These are phyloP conservation scores for Cheumatopsyche charites DNA, from an alignment of 1,140 invertebrate genomes.

Conservation along the genomic window DNA sequence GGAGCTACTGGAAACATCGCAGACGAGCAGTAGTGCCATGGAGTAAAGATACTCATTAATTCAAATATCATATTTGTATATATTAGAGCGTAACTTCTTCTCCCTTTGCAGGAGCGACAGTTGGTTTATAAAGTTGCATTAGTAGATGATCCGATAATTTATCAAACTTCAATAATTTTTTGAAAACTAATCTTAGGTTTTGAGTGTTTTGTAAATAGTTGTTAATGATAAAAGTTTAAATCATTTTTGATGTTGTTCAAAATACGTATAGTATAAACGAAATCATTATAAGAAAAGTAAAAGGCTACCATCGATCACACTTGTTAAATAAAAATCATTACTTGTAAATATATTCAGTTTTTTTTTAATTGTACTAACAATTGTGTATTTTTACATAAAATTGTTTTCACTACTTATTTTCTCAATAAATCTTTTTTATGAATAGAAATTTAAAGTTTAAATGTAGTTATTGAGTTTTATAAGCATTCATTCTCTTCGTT, in stretches of 20 bases:
- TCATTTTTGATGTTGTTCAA: conserved; percentile 43
- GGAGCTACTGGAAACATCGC: conserved; percentile 39
- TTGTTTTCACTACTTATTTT: conserved; percentile 65
- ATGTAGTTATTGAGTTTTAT: not conserved
- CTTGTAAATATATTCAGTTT: conserved; percentile 40
- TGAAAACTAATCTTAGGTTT: conserved; percentile 44
- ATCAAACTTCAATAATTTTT: conserved; percentile 36
- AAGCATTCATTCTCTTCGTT: too few species aligned
- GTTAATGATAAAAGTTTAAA: conserved; percentile 40
- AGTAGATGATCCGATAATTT: conserved; percentile 44
- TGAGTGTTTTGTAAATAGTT: conserved; percentile 46
- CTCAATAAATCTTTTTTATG: conserved; percentile 55
- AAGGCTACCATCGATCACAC: conserved; percentile 39
- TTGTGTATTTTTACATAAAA: conserved; percentile 60
- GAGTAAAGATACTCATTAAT: conserved; percentile 45
- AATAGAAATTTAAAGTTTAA: not conserved
- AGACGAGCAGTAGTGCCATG: conserved; percentile 44
- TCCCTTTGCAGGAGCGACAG: conserved; percentile 20
- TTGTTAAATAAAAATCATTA: conserved; percentile 42
- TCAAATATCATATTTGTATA: conserved; percentile 41
- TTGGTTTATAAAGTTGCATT: conserved; percentile 36
- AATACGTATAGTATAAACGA: conserved; percentile 31
- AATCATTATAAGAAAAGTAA: conserved; percentile 18
- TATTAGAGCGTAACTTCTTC: conserved; percentile 40
- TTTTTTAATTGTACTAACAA: conserved; percentile 50